Percentiles rank a stretch among this genome's conserved stretches.
These are phyloP conservation scores for Haplochromis vanheusdeni DNA, from an alignment of 2,113 vertebrate species.

Conservation along the genomic window DNA sequence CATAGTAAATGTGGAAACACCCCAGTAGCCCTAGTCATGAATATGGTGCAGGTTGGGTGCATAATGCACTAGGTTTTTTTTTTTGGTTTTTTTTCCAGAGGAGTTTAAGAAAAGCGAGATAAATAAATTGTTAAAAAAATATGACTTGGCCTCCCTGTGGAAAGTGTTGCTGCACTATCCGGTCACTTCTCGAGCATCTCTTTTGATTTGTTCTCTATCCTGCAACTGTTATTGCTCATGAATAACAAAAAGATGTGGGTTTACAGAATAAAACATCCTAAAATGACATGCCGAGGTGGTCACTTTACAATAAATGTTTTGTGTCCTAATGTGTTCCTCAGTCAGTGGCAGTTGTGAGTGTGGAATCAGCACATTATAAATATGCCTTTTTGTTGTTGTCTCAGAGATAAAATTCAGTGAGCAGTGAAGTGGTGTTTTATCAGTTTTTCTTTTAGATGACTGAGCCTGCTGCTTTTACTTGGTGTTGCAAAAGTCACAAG, in stretches of 20 bases:
- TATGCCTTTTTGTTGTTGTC: background rate
- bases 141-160: background rate
- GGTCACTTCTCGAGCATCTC: conserved; percentile 45
- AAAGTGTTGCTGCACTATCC: conserved; percentile 11
- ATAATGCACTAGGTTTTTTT: conserved; percentile 21
- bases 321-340: conserved; percentile 28
- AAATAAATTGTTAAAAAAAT: conserved; percentile 37
- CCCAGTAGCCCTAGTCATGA: conserved; percentile 53
- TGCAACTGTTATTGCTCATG: conserved; percentile 35
- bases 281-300: conserved; percentile 26
- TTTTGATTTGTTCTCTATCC: conserved; percentile 42
- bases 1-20: conserved; percentile 54
- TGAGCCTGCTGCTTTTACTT: background rate
- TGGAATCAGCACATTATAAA: conserved; percentile 28
- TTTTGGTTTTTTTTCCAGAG: background rate
- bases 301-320: conserved; percentile 26
- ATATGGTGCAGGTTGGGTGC: conserved; percentile 48
- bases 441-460: background rate
- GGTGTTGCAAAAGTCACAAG: background rate
- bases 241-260: conserved; percentile 44
- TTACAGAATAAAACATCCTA: conserved; percentile 20
- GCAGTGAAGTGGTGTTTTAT: conserved; percentile 20
- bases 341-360: conserved; percentile 16
- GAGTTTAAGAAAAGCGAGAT: conserved; percentile 33
- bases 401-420: conserved; percentile 29